Conservation (phyloP, 1,140 invertebrate genomes). For the Charaxes varanes region DNA sequence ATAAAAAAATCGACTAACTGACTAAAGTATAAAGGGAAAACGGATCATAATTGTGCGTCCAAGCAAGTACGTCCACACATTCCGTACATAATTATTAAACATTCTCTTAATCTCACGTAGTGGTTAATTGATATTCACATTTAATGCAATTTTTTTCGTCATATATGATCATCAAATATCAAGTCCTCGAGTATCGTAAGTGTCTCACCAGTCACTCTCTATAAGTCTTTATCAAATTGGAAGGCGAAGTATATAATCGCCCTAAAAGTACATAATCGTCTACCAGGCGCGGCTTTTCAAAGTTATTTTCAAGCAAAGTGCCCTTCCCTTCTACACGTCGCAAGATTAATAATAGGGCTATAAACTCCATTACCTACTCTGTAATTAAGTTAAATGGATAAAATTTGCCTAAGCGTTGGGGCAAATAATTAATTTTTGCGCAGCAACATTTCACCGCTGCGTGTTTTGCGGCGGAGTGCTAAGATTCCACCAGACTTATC, state of each 20-base stretch:
- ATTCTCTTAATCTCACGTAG: no score
- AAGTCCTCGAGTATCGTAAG: no score
- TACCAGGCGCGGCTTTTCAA: constrained; percentile 25
- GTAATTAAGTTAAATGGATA: constrained; percentile 62
- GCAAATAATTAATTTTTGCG: constrained; percentile 53
- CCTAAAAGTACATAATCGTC: constrained; percentile 25
- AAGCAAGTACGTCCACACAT: no score
- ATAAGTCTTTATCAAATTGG: no score
- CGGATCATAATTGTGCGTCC: no score
- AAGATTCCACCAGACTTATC: constrained; percentile 4
- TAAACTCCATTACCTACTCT: constrained; percentile 57
- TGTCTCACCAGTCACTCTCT: no score
- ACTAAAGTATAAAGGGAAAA: no score
- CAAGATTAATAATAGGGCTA: constrained; percentile 56
- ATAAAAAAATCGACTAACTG: no score
- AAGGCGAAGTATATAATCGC: constrained; percentile 11
- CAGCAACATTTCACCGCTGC: constrained; percentile 22
- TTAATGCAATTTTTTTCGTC: no score
- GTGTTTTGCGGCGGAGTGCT: constrained; percentile 2
- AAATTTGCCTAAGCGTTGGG: constrained; percentile 46
- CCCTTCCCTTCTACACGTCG: constrained; percentile 28
- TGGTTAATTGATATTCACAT: no score
- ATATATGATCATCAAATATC: no score
- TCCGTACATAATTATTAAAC: no score
- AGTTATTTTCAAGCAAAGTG: constrained; percentile 32